phyloP scores from a whole-genome alignment of 1,140 invertebrate genomes.

The Hyles vespertilio region DNA sequence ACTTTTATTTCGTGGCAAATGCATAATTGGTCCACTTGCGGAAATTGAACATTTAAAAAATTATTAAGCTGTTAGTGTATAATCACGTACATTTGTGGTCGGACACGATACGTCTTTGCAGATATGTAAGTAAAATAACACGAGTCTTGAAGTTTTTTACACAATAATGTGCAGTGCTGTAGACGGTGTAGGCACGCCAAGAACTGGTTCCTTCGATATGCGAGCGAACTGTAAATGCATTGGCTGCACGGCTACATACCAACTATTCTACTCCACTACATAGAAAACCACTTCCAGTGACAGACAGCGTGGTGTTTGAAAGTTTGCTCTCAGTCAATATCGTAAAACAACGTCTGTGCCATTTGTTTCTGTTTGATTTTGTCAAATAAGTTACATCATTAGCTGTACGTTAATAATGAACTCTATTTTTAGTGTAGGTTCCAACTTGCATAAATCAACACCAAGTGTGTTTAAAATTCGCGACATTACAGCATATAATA shows the following conservation, averaged over 20 bases:
- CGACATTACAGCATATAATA: no score
- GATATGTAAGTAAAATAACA: background rate
- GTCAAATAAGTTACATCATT: no score
- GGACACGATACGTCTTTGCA: background rate
- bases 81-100: conserved; percentile 2
- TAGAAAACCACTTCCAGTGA: conserved; percentile 32
- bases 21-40: conserved; percentile 8
- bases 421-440: no score
- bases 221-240: conserved; percentile 1
- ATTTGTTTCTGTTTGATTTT: no score
- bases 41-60: conserved; percentile 12
- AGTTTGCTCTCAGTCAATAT: conserved; percentile 17
- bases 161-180: conserved; percentile 6
- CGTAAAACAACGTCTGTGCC: conserved; percentile 3
- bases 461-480: no score
- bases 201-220: conserved; percentile 9
- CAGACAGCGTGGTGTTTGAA: conserved; percentile 33
- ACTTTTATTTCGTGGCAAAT: conserved; percentile 5
- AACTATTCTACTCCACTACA: conserved; percentile 15
- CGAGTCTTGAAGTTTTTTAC: conserved; percentile 9
- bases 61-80: conserved; percentile 8
- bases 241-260: conserved; percentile 2
- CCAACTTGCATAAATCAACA: no score
- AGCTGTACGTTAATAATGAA: no score
- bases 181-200: conserved; percentile 7